Evolutionary conservation across 2,888 invertebrate genomes (phyloP).

Genomic region (Colostygia pectinataria): DNA sequence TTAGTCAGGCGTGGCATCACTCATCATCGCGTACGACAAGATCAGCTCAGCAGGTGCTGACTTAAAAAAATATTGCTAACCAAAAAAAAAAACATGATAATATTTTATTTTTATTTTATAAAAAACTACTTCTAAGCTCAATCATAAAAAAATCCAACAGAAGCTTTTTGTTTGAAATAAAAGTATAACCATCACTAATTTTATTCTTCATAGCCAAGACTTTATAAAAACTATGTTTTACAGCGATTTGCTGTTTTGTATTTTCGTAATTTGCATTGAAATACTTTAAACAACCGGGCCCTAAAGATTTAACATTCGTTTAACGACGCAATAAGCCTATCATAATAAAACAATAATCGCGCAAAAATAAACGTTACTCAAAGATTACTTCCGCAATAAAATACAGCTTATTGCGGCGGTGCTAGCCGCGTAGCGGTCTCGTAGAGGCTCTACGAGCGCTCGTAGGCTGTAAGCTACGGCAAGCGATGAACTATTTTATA

Average conservation of each 20-base stretch:
- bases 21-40: no score
- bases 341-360: conserved; percentile 32
- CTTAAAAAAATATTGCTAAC: no score
- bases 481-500: neutral
- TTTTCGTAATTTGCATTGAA: neutral
- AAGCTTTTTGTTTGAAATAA: no score
- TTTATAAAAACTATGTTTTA: neutral
- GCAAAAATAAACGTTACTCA: conserved; percentile 33
- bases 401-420: conserved; percentile 28
- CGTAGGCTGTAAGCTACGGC: conserved; percentile 23
- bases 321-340: conserved; percentile 27
- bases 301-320: conserved; percentile 2
- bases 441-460: conserved; percentile 23
- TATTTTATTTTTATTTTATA: no score
- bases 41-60: no score
- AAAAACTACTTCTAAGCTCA: no score
- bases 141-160: no score
- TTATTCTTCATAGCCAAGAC: no score
- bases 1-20: no score
- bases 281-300: neutral
- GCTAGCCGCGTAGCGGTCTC: conserved; percentile 34
- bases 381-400: conserved; percentile 43
- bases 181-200: no score
- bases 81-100: no score
- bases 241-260: neutral